A percentile compares a stretch with the other conserved stretches of the same genome.
Evolutionary conservation across 2,113 vertebrate species (phyloP).

Genomic region (Oceanodroma tethys): DNA sequence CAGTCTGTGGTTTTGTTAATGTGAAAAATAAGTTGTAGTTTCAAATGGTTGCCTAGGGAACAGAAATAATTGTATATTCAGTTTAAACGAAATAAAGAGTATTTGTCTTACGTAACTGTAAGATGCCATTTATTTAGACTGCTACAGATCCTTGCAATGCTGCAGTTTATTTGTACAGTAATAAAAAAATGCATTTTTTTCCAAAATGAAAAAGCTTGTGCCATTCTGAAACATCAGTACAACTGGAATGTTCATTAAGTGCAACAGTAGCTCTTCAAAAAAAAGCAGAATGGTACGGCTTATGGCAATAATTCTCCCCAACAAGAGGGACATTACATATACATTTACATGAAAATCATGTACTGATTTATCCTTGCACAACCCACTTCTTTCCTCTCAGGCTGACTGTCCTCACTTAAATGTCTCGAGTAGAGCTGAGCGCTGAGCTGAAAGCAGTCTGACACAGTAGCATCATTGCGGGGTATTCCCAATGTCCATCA

Average conservation of each 20-base stretch:
- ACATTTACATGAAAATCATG: slow-evolving; percentile 71
- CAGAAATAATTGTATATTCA: slow-evolving; percentile 77
- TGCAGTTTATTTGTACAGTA: slow-evolving; percentile 68
- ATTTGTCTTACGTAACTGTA: slow-evolving; percentile 78
- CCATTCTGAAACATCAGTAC: slow-evolving; percentile 65
- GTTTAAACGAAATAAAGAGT: slow-evolving; percentile 80
- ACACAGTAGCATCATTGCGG: background rate
- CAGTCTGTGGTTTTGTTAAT: slow-evolving; percentile 76
- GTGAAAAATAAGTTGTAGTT: slow-evolving; percentile 76
- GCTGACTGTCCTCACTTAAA: background rate
- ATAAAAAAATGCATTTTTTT: slow-evolving; percentile 68
- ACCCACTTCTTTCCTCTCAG: slow-evolving; percentile 21
- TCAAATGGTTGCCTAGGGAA: slow-evolving; percentile 78
- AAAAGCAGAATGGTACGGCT: slow-evolving; percentile 69
- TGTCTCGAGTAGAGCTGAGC: background rate
- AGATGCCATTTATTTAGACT: slow-evolving; percentile 71
- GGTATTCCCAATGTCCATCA: slow-evolving; percentile 44
- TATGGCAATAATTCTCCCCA: slow-evolving; percentile 67
- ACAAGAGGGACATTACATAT: slow-evolving; percentile 67
- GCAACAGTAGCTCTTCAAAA: slow-evolving; percentile 68
- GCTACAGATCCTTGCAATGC: slow-evolving; percentile 68
- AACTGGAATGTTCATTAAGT: slow-evolving; percentile 74
- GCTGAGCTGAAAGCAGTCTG: slow-evolving; percentile 48
- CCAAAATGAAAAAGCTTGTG: slow-evolving; percentile 75
- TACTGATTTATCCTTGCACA: slow-evolving; percentile 46